phyloP scores from a whole-genome alignment of 2,113 vertebrate species.

The Orthonyx spaldingii region DNA sequence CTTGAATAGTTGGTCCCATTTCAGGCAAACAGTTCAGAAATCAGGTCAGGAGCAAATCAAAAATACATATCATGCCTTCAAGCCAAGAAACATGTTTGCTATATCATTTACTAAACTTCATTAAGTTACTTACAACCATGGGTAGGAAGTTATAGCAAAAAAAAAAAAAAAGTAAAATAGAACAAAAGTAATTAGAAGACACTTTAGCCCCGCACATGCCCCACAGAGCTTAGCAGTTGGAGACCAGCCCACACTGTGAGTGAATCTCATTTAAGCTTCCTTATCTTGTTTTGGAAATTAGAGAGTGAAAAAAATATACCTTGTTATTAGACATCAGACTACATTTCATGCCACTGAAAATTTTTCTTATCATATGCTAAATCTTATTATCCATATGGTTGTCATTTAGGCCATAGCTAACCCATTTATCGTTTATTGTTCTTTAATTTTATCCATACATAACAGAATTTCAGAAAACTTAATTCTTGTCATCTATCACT shows the following conservation, averaged over 20 bases:
- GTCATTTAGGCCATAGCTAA: not conserved
- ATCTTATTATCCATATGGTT: conserved; percentile 44
- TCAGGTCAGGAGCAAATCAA: not conserved
- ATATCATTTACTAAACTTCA: conserved; percentile 5
- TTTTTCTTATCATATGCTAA: not conserved
- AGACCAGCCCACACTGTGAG: not conserved
- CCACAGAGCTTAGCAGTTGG: conserved; percentile 6
- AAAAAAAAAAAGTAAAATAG: not conserved
- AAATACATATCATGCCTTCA: not conserved
- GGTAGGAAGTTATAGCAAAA: not conserved
- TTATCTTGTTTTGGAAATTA: conserved; percentile 9
- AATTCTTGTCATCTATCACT: conserved; percentile 27
- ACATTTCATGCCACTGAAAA: not conserved
- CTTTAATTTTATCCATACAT: conserved; percentile 40
- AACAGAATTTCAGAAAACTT: conserved; percentile 18
- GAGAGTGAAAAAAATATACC: not conserved
- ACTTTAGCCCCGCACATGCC: not conserved
- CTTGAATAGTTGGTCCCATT: not conserved
- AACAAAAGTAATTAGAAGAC: conserved; percentile 34
- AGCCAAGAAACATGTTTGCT: not conserved
- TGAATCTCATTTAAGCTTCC: conserved; percentile 32
- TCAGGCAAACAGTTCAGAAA: conserved; percentile 3
- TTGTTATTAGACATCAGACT: conserved; percentile 19
- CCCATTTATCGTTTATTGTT: conserved; percentile 29
- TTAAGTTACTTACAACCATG: not conserved